Base-by-base conservation (phyloP, 2,888 invertebrate species). In the Andrena marginata region DNA sequence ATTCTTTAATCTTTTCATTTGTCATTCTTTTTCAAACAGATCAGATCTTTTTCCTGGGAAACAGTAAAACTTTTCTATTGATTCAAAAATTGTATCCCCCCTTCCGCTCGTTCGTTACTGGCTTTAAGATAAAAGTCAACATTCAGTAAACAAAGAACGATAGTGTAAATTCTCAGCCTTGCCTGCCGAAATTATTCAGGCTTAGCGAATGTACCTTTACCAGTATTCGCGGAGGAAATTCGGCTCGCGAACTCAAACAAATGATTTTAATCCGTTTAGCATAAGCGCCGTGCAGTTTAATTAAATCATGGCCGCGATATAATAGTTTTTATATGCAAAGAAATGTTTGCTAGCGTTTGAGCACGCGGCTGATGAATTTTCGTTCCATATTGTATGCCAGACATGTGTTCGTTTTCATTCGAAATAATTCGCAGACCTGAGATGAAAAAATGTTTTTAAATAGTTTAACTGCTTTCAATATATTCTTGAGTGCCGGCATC, bases 251-350 rank as follows among this genome's bases (percentile, higher is more conserved):
- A 86, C 85, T 78, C 89, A 90, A 91, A 90, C 90, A 92, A 90
- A 90, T 87, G 89, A 83, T 85, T 90, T 91, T 91, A 91, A 91
- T 91, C 91, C 91, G 88, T 92, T 91, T 90, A 90, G 89, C 90
- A 89, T 90, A 89, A 89, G 89, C 89, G 87, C 87, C 73, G 77
- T 74, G 84, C 82, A 82, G 86, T 90, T 90, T 89, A 90, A 90
- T 90, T 90, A 88, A 90, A 90, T 89, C 84, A 80, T 79, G 49
- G 26, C 68, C 84, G 63, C 71, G 60, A 71, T 62, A 70, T 82
- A 82, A 80, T 85, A 80, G 64, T 71, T 79, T 63, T 23, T 29
- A 13, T 54, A 10, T 29, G 10, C 10, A 23, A 29, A 64, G 8
- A n/a, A 51, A 20, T 56, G 23, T 54, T 74, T 68, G 42, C 23